phyloP scores from a whole-genome alignment of 2,888 invertebrate species.

The Rhimphoctona megacephalus region DNA sequence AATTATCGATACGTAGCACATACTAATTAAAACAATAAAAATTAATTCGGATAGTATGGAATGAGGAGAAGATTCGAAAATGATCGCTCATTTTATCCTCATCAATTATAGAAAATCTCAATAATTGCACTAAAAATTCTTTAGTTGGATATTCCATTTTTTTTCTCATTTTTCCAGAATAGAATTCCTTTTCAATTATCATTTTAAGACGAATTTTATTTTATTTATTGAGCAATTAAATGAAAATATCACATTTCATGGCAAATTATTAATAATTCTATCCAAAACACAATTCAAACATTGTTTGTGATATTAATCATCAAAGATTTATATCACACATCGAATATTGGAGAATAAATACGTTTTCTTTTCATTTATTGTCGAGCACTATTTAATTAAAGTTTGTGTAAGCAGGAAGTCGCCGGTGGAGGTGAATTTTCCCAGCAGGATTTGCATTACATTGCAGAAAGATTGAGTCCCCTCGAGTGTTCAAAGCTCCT shows the following conservation, averaged over 20 bases:
- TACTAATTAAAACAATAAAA: no score
- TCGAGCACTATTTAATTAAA: neutral
- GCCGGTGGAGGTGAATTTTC: slow-evolving; percentile 58
- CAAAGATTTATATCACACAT: no score
- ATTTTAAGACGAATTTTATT: no score
- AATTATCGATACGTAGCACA: neutral
- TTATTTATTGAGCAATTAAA: neutral
- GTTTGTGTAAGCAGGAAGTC: slow-evolving; percentile 29
- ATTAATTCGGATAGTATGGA: no score
- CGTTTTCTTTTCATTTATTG: neutral
- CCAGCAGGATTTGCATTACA: slow-evolving; percentile 62
- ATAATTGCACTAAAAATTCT: neutral
- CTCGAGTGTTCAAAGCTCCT: slow-evolving; percentile 64
- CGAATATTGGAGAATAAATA: neutral
- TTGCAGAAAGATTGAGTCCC: slow-evolving; percentile 63
- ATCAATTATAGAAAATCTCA: neutral
- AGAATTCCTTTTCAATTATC: neutral
- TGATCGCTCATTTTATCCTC: no score
- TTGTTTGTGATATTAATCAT: no score
- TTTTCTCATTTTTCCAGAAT: neutral
- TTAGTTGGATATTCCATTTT: neutral
- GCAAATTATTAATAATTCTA: neutral
- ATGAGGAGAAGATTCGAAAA: no score
- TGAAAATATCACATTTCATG: neutral
- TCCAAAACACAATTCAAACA: no score